Evolutionary conservation across 2,888 invertebrate species (phyloP), one percentile per base, ranked within the genome.

Genomic region (Fragum whitleyi): DNA sequence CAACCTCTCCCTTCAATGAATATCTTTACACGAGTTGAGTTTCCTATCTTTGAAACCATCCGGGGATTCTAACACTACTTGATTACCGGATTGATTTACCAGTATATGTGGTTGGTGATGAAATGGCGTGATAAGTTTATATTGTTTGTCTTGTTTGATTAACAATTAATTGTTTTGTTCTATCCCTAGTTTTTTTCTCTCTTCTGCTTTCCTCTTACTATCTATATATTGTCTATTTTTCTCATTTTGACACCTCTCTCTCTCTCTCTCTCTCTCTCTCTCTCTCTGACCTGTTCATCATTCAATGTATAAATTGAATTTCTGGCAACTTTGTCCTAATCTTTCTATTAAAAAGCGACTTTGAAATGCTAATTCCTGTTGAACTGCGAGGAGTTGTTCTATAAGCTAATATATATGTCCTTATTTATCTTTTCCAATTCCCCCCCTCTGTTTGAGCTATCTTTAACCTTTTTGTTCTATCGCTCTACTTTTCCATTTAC

Each of bases 401-500:
- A 72, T 87, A 86, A 16, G 82, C 76, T 0, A 84, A 19, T 11
- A 87, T n/a, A 36, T 83, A 82, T 39, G 77, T 83, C 19, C 53
- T 14, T 26, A 83, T 2, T 70, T 87, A 81, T 21, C 19, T 51
- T 57, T 76, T 74, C 80, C 81, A 83, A 19, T 65, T n/a, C 7
- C 14, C 28, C 21, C 23, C 32, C 26, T 83, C 69, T 2, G 53
- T 71, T 23, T 83, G 76, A 0, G 82, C 61, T 1, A 84, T 87
- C 42, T 75, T 29, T 7, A 87, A 42, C 0, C 82, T 53, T 71
- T 84, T 87, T 14, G 42, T 84, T 86, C 57, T 86, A 85, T 0
- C 78, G 19, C 65, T 85, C 84, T 0, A 87, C 77, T 62, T 86
- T 79, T 0, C 84, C 86, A 28, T 84, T 87, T 9, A 83, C 86